Conservation (phyloP, 2,797 vertebrate genomes). For the Xyrichtys novacula region DNA sequence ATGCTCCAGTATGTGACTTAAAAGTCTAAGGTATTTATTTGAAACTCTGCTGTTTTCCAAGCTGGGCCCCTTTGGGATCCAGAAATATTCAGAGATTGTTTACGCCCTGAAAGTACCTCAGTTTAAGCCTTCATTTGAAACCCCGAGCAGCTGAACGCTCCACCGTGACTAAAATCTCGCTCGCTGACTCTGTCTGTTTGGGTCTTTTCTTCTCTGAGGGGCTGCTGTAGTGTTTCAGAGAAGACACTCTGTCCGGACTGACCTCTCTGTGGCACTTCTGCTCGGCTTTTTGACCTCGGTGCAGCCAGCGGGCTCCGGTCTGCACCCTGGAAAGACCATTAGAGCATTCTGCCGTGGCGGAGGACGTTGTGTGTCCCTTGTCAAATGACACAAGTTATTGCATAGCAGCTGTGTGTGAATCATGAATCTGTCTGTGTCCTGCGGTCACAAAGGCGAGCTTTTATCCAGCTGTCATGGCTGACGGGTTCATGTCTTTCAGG, state of each 20-base stretch:
- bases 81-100: constrained; percentile 8
- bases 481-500: constrained; percentile 35
- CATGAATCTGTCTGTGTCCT: constrained; percentile 45
- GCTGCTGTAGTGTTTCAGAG: constrained; percentile 45
- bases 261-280: constrained; percentile 28
- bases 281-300: constrained; percentile 48
- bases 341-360: constrained; percentile 9
- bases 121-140: constrained; percentile 42
- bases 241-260: constrained; percentile 46
- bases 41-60: constrained; percentile 1
- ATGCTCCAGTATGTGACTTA: not conserved
- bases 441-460: constrained; percentile 36
- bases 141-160: constrained; percentile 38
- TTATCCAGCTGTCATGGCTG: constrained; percentile 36
- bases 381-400: constrained; percentile 46
- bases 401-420: constrained; percentile 43
- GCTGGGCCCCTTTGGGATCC: constrained; percentile 13
- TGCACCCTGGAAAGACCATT: constrained; percentile 47
- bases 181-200: constrained; percentile 41
- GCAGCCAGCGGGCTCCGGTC: constrained; percentile 38
- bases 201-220: constrained; percentile 16
- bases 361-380: constrained; percentile 23
- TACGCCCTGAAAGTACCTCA: constrained; percentile 16
- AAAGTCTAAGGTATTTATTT: not conserved
- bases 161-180: constrained; percentile 53